These are phyloP conservation scores for Acrossocheilus fasciatus DNA, from an alignment of 2,797 vertebrate species.

Conservation along the genomic window DNA sequence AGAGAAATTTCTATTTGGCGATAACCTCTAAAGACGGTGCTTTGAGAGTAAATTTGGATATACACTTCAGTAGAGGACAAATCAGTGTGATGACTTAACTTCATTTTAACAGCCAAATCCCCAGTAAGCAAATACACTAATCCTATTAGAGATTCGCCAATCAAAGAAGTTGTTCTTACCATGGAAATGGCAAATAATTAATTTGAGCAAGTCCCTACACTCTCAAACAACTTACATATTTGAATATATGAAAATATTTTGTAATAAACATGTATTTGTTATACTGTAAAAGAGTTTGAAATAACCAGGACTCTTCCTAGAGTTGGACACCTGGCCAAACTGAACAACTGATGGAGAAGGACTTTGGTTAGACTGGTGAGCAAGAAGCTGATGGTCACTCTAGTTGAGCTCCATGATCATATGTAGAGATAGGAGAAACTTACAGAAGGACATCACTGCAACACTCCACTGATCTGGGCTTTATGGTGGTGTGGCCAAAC, in stretches of 20 bases:
- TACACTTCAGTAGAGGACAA: neutral
- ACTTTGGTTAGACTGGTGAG: no score
- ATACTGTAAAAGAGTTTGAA: neutral
- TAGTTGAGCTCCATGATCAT: no score
- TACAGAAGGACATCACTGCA: no score
- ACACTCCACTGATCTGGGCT: no score
- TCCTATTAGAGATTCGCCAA: neutral
- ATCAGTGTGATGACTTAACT: neutral
- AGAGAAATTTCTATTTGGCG: neutral
- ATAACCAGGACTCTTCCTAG: no score
- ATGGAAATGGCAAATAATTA: neutral
- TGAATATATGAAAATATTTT: neutral
- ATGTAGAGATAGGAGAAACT: no score
- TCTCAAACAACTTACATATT: neutral
- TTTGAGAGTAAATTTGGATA: constrained; percentile 5
- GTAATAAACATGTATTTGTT: neutral
- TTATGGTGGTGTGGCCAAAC: no score
- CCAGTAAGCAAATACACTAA: neutral
- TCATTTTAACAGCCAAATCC: neutral
- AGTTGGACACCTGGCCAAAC: no score
- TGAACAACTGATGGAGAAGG: no score
- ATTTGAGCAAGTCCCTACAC: neutral
- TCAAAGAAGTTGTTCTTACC: neutral
- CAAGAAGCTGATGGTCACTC: no score
- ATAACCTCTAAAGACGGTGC: neutral